Conservation (phyloP, 2,797 vertebrate species). For the Bradypus variegatus region DNA sequence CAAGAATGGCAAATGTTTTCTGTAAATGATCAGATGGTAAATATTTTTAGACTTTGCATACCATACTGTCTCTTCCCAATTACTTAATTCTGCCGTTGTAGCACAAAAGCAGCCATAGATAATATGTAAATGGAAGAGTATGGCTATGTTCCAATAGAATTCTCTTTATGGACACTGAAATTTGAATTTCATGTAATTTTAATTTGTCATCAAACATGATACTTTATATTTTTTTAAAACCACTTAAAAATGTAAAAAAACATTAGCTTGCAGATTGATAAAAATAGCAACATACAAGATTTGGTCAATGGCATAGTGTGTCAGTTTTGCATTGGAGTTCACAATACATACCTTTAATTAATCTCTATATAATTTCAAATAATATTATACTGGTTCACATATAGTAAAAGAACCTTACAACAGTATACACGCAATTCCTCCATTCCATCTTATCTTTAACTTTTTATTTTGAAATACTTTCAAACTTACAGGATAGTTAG, state of each 20-base stretch:
- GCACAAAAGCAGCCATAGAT: neutral
- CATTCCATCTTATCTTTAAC: too few species aligned
- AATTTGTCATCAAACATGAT: neutral
- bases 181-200: neutral
- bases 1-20: neutral
- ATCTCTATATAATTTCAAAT: too few species aligned
- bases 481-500: too few species aligned
- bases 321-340: too few species aligned
- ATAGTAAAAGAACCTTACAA: too few species aligned
- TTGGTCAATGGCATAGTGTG: too few species aligned
- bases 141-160: neutral
- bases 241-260: neutral
- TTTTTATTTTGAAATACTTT: too few species aligned
- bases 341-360: too few species aligned
- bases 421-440: too few species aligned
- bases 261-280: too few species aligned
- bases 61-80: neutral
- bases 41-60: neutral
- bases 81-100: neutral
- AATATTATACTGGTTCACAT: too few species aligned
- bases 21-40: neutral
- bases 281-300: too few species aligned
- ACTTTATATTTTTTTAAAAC: neutral
- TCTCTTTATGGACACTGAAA: neutral
- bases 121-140: neutral